Evolutionary conservation across 2,888 invertebrate genomes (phyloP), one percentile per base, ranked within the genome.

Genomic region (Hipparchia sbordonii): DNA sequence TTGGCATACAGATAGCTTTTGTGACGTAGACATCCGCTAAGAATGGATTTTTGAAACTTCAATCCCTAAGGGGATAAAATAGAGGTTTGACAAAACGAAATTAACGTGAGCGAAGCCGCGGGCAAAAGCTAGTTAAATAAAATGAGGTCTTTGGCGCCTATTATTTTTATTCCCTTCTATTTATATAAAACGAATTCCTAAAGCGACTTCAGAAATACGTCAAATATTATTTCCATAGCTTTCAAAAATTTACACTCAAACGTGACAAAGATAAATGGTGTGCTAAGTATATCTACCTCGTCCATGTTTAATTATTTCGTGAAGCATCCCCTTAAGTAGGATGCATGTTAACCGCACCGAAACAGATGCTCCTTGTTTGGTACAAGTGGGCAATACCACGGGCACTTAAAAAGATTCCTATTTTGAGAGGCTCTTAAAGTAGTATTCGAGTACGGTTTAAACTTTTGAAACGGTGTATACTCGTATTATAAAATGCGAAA

Each of bases 251-350:
- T 33, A 46, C 33, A 62, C 67, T 10, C 67, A 9, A 48, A 60
- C 48, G 48, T 79, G 84, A 82, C 83, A 81, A 76, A 80, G 88
- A 89, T 86, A 81, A 81, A 89, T 85, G 86, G 75, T 76, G 81
- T 80, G 83, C 83, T 89, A 89, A 89, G 85, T 83, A 83, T 83
- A 86, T 86, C 88, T 88, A 12, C 87, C 86, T 84, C 85, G 83
- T 85, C 88, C 86, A 81, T 79, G 80, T 87, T 87, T 85, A 85
- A 88, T 90, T 90, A 88, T 85, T 78, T 80, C 54, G 72, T 74
- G 79, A 78, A 74, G 73, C 78, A 74, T 79, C 77, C 79, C 78
- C 77, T 80, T 80, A 81, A 81, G 76, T 77, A 77, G 77, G 74
- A 77, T 80, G 81, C 79, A 80, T 78, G 82, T 77, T 82, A 80